Evolutionary conservation across 2,888 invertebrate genomes (phyloP), one percentile per base, ranked within the genome.

Genomic region (Xanthorhoe designata): DNA sequence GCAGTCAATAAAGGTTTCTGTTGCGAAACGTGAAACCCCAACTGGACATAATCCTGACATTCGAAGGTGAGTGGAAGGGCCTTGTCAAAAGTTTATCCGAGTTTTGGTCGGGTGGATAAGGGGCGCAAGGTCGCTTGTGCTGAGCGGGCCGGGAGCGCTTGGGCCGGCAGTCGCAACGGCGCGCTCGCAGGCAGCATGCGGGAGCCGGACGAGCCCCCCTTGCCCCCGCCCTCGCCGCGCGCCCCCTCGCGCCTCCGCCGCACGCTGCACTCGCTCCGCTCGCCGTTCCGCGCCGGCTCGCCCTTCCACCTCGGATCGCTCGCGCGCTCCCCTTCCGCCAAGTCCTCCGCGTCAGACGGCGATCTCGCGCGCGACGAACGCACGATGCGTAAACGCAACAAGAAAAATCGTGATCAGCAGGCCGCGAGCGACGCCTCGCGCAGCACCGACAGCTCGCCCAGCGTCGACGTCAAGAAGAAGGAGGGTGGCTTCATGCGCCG

Each of bases 341-440:
- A 90, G 77, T 90, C 91, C 76, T 88, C 87, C 79, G 91, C 85
- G 79, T 93, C 93, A 86, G 94, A 94, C 87, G 87, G 90, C 74
- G 94, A 92, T 78, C 86, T 87, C 87, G 80, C 85, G 80, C 91
- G 91, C 82, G 88, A 86, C 86, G 90, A 87, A 82, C 91, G 89
- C 89, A 92, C 89, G 86, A 91, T 92, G 91, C 92, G 92, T 78
- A 93, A 92, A 85, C 92, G 92, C 78, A 92, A 88, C 74, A 94
- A 92, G 81, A 94, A 93, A 79, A 80, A 79, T 75, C 92, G 91
- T 72, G 88, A 90, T 1, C 67, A 56, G 51, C 68, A 55, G 58
- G 66, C 71, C 53, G 59, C 83, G 70, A 84, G 85, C 75, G 85
- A 83, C 72, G 85, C 85, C 61, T 84, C 87, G 61, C 83, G 81